phyloP scores from a whole-genome alignment of 2,113 vertebrate genomes.

The Cavia porcellus region DNA sequence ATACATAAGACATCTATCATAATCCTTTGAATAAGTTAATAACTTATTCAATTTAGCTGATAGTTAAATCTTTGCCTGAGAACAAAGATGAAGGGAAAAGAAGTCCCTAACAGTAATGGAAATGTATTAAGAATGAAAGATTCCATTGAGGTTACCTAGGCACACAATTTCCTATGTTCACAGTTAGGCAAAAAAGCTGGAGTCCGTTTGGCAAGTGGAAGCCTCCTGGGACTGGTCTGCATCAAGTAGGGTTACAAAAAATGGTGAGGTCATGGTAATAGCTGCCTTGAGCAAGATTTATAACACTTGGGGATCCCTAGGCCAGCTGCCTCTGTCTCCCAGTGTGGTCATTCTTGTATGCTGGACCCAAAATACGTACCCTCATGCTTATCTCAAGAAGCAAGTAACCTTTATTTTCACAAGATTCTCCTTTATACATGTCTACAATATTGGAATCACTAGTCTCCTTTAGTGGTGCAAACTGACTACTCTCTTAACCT shows the following conservation, averaged over 20 bases:
- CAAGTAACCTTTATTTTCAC: slow-evolving; percentile 12
- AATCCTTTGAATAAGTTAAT: not conserved
- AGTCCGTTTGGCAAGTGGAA: slow-evolving; percentile 5
- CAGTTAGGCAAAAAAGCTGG: not conserved
- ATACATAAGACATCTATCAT: not conserved
- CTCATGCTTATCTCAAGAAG: not conserved
- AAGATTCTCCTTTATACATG: not conserved
- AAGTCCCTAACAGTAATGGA: not conserved
- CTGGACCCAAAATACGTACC: not conserved
- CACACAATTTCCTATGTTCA: not conserved
- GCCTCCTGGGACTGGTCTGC: not conserved
- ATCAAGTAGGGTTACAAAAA: slow-evolving; percentile 61
- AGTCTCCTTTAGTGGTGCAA: not conserved
- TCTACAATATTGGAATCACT: not conserved
- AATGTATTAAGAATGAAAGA: not conserved
- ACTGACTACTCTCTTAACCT: not conserved
- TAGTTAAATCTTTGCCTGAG: not conserved
- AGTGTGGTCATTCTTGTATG: not conserved
- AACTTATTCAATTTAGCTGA: not conserved
- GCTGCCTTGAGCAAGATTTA: slow-evolving; percentile 36
- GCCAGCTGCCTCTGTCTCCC: not conserved
- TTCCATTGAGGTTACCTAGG: not conserved
- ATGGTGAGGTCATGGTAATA: not conserved
- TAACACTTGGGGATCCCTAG: not conserved
- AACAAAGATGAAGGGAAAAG: not conserved